A percentile compares a stretch with the other conserved stretches of the same genome.
Conservation (phyloP, 2,888 invertebrate genomes). For the Protodeltote pygarga region DNA sequence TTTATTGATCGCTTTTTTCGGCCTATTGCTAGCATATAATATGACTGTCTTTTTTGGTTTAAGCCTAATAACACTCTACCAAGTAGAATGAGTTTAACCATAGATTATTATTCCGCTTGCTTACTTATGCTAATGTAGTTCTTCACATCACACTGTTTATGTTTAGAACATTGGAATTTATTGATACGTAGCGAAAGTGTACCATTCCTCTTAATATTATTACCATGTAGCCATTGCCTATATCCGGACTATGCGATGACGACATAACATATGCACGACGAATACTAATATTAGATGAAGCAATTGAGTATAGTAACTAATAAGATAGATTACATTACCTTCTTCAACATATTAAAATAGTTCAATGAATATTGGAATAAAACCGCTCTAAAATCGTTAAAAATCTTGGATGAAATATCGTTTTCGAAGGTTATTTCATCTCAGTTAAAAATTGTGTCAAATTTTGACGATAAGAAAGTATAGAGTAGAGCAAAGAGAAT, state of each 20-base stretch:
- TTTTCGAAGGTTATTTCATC: no score
- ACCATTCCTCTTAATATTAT: conserved; percentile 41
- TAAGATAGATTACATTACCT: conserved; percentile 38
- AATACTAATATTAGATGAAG: conserved; percentile 37
- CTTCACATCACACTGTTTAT: conserved; percentile 29
- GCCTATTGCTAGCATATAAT: background rate
- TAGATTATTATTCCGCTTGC: conserved; percentile 35
- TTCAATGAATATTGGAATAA: conserved; percentile 17
- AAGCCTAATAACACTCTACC: conserved; percentile 9
- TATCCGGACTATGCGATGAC: conserved; percentile 42
- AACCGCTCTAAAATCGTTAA: conserved; percentile 12
- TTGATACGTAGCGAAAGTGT: conserved; percentile 47
- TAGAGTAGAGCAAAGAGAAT: no score
- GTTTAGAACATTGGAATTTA: conserved; percentile 39
- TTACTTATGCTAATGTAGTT: conserved; percentile 38
- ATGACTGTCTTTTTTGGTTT: no score
- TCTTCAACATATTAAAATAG: conserved; percentile 41
- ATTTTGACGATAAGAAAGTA: no score
- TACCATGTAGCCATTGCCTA: conserved; percentile 32
- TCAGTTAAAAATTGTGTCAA: no score
- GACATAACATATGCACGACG: conserved; percentile 31
- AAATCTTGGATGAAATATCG: conserved; percentile 1
- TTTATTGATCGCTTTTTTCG: no score
- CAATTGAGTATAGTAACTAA: conserved; percentile 21
- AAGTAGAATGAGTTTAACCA: conserved; percentile 4